Percentiles rank a stretch among this genome's conserved stretches.
These are phyloP conservation scores for Morone chrysops DNA, from an alignment of 2,113 vertebrate genomes.

Conservation along the genomic window DNA sequence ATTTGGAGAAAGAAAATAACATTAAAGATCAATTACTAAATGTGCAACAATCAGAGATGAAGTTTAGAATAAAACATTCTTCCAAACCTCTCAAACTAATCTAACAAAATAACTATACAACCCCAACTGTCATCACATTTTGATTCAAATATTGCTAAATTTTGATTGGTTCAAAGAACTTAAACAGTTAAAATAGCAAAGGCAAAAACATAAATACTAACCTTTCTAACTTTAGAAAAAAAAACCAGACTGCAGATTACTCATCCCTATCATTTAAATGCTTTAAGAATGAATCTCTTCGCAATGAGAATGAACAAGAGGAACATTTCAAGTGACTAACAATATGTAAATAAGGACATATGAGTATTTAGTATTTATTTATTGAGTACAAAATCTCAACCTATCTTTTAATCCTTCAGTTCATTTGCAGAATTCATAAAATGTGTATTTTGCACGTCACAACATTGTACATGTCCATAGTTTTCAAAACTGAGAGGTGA, in stretches of 20 bases:
- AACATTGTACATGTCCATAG: background rate
- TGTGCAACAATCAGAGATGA: background rate
- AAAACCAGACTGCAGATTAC: background rate
- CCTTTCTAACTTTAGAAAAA: background rate
- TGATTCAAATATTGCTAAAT: background rate
- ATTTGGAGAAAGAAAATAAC: background rate
- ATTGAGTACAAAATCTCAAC: too few species aligned
- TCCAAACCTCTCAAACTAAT: background rate
- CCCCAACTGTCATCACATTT: background rate
- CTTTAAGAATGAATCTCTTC: background rate
- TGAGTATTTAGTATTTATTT: too few species aligned
- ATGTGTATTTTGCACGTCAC: background rate
- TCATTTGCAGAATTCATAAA: background rate
- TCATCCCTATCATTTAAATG: background rate
- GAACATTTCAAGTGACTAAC: background rate
- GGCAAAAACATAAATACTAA: background rate
- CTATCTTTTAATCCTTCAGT: background rate
- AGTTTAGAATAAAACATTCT: background rate
- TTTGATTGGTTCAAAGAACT: background rate
- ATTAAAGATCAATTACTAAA: too few species aligned
- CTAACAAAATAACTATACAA: background rate
- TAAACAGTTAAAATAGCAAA: background rate
- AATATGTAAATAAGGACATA: background rate
- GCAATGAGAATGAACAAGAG: background rate
- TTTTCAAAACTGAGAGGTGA: conserved; percentile 22